Conservation (phyloP, 2,888 invertebrate species). For the Allygus modestus region DNA sequence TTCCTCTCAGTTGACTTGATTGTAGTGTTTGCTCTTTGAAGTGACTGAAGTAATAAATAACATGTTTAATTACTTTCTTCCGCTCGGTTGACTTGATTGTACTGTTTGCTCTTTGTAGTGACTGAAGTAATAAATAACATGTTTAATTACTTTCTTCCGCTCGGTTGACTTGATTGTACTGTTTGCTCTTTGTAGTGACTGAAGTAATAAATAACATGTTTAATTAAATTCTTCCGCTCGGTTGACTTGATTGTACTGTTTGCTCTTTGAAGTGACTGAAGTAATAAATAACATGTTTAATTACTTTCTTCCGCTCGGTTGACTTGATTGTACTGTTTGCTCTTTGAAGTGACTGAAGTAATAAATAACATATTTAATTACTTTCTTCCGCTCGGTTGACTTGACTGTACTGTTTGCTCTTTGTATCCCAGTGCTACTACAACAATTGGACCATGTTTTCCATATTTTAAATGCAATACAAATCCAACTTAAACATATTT, state of each 20-base stretch:
- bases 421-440: too few relatives aligned
- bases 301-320: not conserved
- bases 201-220: not conserved
- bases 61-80: conserved; percentile 3
- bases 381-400: not conserved
- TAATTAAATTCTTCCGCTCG: not conserved
- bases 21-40: not conserved
- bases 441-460: too few relatives aligned
- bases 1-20: not conserved
- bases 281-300: not conserved
- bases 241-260: not conserved
- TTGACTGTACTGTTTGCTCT: not conserved
- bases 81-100: not conserved
- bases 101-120: not conserved
- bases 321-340: not conserved
- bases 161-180: not conserved
- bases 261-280: not conserved
- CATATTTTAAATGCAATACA: too few relatives aligned
- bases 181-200: not conserved
- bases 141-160: not conserved
- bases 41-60: not conserved
- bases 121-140: not conserved
- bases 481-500: too few relatives aligned
- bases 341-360: not conserved
- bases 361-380: conserved; percentile 4